Base-by-base conservation (phyloP, 2,113 vertebrate genomes). In the Actenoides lindsayi region DNA sequence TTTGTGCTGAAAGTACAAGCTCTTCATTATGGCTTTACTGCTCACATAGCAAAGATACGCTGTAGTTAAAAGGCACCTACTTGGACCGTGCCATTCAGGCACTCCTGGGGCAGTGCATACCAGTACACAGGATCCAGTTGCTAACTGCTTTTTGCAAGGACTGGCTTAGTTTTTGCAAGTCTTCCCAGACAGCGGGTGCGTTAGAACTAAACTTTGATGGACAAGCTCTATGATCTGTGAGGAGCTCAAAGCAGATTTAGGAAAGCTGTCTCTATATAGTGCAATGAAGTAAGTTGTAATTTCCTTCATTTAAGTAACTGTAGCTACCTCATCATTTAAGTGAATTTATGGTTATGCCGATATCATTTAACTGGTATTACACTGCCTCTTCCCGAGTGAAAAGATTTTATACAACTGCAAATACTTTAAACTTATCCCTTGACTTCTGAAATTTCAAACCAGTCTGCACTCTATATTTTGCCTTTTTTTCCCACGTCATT, bases 161-260 rank as follows among this genome's bases (percentile, higher is more conserved):
- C 35, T 67, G 33, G 16, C 56, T 76, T 83, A 42, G 68, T 3
- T 44, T 85, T 41, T 23, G 6, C 33, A 68, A 64, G 70, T 50
- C 75, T 46, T 83, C 57, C 48, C 13, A 33, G 35, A 23, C 17
- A 24, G 50, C 3, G 31, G 16, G 9, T 65, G 21, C 57, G 48
- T 31, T 71, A 7, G 16, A 86, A 64, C 44, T 70, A 33, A 86
- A 75, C 65, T 90, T 41, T n/a, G 70, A 74, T 1, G 18, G 53
- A 59, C 0, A 4, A 87, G 12, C 24, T 33, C n/a, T 37, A 0
- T 48, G 50, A n/a, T 31, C 31, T 70, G 44, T 31, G 50, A 81
- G 73, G 21, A 75, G 37, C 56, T 84, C 76, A 31, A 67, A 59
- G 79, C 13, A 65, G 44, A 39, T 42, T 82, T 73, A 73, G 59